Conservation (phyloP, 2,888 invertebrate species). For the Mesorhabditis belari region DNA sequence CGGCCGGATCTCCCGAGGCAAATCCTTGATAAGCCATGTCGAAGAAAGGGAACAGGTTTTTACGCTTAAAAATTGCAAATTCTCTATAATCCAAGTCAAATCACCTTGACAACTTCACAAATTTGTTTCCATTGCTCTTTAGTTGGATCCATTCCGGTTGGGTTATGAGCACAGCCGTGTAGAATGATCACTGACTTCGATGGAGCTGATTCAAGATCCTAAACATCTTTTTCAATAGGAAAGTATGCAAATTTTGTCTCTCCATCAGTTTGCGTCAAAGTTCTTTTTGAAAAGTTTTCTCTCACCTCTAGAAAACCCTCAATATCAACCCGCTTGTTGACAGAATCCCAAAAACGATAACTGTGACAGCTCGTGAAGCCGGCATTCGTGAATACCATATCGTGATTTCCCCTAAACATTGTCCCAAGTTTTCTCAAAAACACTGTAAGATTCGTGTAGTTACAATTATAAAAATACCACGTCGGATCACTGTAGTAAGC, state of each 20-base stretch:
- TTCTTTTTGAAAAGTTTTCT: constrained; percentile 36
- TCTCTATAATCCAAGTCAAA: too few relatives aligned
- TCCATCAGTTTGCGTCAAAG: neutral
- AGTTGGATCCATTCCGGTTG: constrained; percentile 90
- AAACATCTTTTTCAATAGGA: neutral
- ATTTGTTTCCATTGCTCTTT: constrained; percentile 84
- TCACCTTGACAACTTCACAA: constrained; percentile 75
- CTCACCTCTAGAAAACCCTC: constrained; percentile 65
- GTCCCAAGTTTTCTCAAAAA: neutral
- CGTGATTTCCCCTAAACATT: constrained; percentile 70
- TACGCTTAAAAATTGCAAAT: too few relatives aligned
- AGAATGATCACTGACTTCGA: constrained; percentile 73
- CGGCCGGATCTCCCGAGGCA: constrained; percentile 84
- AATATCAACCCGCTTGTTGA: constrained; percentile 68
- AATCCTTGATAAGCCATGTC: constrained; percentile 67
- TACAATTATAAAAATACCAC: constrained; percentile 68
- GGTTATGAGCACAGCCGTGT: constrained; percentile 95
- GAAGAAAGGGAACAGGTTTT: constrained; percentile 40
- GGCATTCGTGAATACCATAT: constrained; percentile 73
- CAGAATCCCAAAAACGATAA: constrained; percentile 86
- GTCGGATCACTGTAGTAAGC: constrained; percentile 81
- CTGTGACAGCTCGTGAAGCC: constrained; percentile 69
- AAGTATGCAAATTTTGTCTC: neutral
- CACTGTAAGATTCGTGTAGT: neutral
- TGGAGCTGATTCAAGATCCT: neutral